Evolutionary conservation across 2,888 invertebrate genomes (phyloP).

Genomic region (Resseliella maxima): DNA sequence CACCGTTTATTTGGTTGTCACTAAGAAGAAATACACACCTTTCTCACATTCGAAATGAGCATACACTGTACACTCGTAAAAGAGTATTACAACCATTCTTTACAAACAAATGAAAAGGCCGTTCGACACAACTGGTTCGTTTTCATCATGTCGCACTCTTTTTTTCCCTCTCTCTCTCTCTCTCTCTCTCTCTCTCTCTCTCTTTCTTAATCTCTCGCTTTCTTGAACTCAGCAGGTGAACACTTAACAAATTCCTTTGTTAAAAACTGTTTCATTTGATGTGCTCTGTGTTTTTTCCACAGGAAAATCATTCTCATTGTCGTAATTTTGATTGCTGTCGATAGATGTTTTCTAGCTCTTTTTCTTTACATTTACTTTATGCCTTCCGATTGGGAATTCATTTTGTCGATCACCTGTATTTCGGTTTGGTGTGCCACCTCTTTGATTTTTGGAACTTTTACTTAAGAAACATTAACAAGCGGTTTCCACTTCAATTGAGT

Average conservation of each 20-base stretch:
- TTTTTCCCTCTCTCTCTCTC: background rate
- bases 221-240: background rate
- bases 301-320: background rate
- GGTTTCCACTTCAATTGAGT: background rate
- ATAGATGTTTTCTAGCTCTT: background rate
- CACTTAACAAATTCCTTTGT: slow-evolving; percentile 28
- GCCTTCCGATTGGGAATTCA: background rate
- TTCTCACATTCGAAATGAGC: slow-evolving; percentile 7
- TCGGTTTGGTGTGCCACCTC: background rate
- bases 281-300: background rate
- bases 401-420: background rate
- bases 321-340: background rate
- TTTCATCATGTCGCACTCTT: background rate
- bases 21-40: slow-evolving; percentile 33
- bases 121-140: background rate
- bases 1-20: slow-evolving; percentile 40
- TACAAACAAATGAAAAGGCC: background rate
- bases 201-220: background rate
- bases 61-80: background rate
- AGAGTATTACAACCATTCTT: background rate
- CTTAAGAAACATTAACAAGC: background rate
- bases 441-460: background rate
- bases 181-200: too few relatives aligned
- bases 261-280: background rate
- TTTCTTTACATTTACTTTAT: background rate